Base-by-base conservation (phyloP, 2,888 invertebrate genomes). In the Drosophila atripex region DNA sequence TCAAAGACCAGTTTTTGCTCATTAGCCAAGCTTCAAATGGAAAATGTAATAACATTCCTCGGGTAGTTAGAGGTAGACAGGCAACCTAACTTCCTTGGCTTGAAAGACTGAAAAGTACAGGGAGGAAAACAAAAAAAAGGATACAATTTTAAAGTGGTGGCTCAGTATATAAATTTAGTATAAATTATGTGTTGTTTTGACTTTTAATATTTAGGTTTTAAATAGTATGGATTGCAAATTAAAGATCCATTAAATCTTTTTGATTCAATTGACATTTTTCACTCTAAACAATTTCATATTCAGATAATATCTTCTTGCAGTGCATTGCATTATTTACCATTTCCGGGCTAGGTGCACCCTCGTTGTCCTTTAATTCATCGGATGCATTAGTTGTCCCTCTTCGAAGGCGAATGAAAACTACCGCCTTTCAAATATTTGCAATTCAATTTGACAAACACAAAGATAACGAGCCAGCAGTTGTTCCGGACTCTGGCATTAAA, bases 381-480 rank as follows among this genome's bases (percentile, higher is more conserved):
- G 28, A 12, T 54, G 41, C 30, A 51, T 64, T 28, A 52, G 58
- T 25, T 50, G 3, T 12, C 38, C 16, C 11, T 11, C 21, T 49
- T 8, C 18, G 49, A 5, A 28, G 9, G 28, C 23, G 8, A 47
- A 57, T 70, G 12, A 47, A 41, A 35, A 43, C 51, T 43, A 41
- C 56, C 51, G 65, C 65, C 65, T 63, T 61, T 85, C 64, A 83
- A 86, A 86, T 83, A 83, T 88, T 86, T 71, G 77, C 73, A 75
- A 88, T 83, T 82, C 75, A 82, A 85, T 88, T 87, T 71, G 49
- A 66, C 60, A 75, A 61, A 56, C 71, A 69, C 68, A 57, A 68
- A 64, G 72, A 85, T 87, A 83, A 82, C 86, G 77, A 82, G 87
- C 28, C 50, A 61, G 50, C 68, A 70, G 73, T 65, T 69, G 71